Base-by-base conservation (phyloP, 2,113 vertebrate genomes). In the Platichthys stellatus region DNA sequence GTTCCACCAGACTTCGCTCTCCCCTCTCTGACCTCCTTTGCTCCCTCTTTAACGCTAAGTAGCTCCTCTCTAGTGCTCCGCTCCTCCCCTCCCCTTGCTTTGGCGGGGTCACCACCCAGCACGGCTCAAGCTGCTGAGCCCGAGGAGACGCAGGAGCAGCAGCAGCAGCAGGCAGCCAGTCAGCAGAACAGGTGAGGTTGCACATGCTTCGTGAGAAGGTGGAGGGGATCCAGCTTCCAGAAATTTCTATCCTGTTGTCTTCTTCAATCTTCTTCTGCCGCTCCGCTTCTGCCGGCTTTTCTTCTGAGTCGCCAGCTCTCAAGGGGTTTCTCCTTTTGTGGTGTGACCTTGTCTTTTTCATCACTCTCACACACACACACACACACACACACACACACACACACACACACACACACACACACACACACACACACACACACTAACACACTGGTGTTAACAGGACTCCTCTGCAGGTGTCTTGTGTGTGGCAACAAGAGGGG, bases 171-270 rank as follows among this genome's bases (percentile, higher is more conserved):
- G 84, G 94, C 93, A 91, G 94, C 93, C 93, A 88, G 82, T 92
- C 95, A 88, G 88, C 89, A 49, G 26, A 93, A 74, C 96, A 99
- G 97, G 98, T 99, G 97, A 99, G 97, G 92, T 81, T 83, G 56
- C 83, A 89, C 84, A 70, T 79, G 88, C 72, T 87, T 80, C 0
- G 69, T 60, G 70, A 78, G 67, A 70, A 61, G 84, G 74, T 86
- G 87, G 75, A 76, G 65, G 38, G 73, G 72, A 81, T n/a, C 26
- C 56, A 49, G 23, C 86, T 81, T 76, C 62, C 31, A 67, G 76
- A 62, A 18, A 47, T 79, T 56, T 87, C 82, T 83, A 23, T 80
- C 88, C 78, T 83, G 74, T 77, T 65, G 54, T 69, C 70, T 78
- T 77, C 40, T 61, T 84, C 73, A 7, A 26, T 62, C 12, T 86